A percentile compares a stretch with the other conserved stretches of the same genome.
These are phyloP conservation scores for Ceratosolen solmsi DNA, from an alignment of 1,140 invertebrate genomes.

Conservation along the genomic window DNA sequence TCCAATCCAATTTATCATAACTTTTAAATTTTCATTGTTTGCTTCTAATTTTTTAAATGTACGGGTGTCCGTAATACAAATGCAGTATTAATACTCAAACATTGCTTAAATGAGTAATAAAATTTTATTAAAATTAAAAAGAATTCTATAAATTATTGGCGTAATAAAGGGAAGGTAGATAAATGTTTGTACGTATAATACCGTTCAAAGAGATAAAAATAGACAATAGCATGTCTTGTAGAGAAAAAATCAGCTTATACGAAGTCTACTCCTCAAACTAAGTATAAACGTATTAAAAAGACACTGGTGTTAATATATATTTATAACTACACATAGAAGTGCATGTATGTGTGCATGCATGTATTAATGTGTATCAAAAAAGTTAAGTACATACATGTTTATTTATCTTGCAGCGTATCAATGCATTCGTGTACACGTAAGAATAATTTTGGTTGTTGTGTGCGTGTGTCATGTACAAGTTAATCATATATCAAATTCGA, in stretches of 20 bases:
- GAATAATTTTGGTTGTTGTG: neutral
- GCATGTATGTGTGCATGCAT: neutral
- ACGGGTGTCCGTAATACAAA: conserved; percentile 41
- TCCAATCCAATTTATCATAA: conserved; percentile 40
- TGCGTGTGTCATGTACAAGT: conserved; percentile 9
- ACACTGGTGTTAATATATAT: conserved; percentile 48
- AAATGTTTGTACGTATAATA: conserved; percentile 47
- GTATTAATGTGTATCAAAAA: conserved; percentile 8
- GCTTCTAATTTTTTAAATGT: conserved; percentile 44
- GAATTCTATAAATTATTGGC: conserved; percentile 18
- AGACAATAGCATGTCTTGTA: conserved; percentile 49
- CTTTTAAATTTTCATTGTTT: conserved; percentile 39
- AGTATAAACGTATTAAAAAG: conserved; percentile 50
- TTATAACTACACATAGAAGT: conserved; percentile 28
- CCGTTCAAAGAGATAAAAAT: conserved; percentile 48
- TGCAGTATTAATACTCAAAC: conserved; percentile 51
- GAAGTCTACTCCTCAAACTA: conserved; percentile 46
- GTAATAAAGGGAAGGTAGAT: conserved; percentile 39
- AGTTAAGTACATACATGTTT: neutral
- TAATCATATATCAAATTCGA: conserved; percentile 29
- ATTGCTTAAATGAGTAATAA: conserved; percentile 51
- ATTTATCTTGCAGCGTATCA: neutral
- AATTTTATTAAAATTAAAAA: conserved; percentile 45
- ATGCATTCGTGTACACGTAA: neutral
- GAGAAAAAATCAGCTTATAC: conserved; percentile 40